Base-by-base conservation (phyloP, 2,113 vertebrate species). In the Dendropsophus ebraccatus region DNA sequence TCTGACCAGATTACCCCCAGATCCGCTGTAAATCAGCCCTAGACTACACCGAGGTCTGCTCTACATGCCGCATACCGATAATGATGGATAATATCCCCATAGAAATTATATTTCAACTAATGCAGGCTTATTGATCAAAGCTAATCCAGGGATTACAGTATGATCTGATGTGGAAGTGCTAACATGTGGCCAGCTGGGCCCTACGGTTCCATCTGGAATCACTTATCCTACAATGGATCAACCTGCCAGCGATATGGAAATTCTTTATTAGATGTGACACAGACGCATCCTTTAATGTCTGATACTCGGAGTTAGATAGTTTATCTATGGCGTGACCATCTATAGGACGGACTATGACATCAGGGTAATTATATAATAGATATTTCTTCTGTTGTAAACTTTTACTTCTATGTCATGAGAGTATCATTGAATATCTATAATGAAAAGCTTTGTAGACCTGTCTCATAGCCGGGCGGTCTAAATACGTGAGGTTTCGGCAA, bases 101-200 rank as follows among this genome's bases (percentile, higher is more conserved):
- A 32, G 13, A 62, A 17, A 45, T 62, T 41, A n/a, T 60, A 80
- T 41, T 35, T n/a, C 41, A 62, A n/a, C 35, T 45, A 45, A 8
- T 45, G 13, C 56, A 32, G 54, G 54, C 19, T 60, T 13, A 79
- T 37, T 80, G 77, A 80, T 80, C 32, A 80, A 80, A 80, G 54
- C 37, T 56, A 37, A 60, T 60, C 32, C 76, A 28, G 17, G 52
- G 76, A 58, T 56, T 77, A 16, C 21, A 1, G 17, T 30, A 54
- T 21, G 23, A 58, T 37, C 17, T 56, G 50, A 32, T 21, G 52
- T 79, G 52, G 76, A 79, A 58, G 75, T 78, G 75, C 35, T 58
- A 77, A 77, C 75, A 78, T n/a, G 50, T 35, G 28, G 11, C 52
- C 76, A 58, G 52, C 76, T 58, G 52, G 76, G 13, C 76, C 32